Conservation (phyloP, 2,888 invertebrate species). For the Chloroclystis v-ata region DNA sequence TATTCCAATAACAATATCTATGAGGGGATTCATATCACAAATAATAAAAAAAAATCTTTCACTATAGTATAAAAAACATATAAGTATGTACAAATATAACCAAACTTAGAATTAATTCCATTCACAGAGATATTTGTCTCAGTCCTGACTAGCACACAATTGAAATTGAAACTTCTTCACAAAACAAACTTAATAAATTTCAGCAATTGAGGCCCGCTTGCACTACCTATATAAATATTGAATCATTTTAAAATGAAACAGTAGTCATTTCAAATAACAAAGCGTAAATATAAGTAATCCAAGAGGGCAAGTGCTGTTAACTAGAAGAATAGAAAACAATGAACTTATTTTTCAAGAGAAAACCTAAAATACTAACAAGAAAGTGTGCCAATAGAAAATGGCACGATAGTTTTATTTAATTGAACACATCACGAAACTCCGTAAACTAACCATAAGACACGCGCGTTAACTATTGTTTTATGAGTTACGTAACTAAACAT, state of each 20-base stretch:
- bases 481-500: constrained; percentile 9
- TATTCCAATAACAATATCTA: background rate
- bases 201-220: too few species aligned
- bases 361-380: constrained; percentile 10
- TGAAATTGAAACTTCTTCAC: background rate
- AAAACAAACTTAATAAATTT: background rate
- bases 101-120: background rate
- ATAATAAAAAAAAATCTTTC: background rate
- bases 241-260: too few species aligned
- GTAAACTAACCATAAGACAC: constrained; percentile 14
- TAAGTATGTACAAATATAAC: background rate
- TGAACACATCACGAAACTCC: constrained; percentile 21
- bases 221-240: too few species aligned
- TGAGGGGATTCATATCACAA: background rate
- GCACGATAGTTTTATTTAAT: constrained; percentile 18
- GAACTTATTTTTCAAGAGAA: constrained; percentile 7
- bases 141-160: background rate
- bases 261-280: too few species aligned
- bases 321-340: too few species aligned
- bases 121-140: background rate
- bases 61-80: background rate
- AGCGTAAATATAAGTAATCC: too few species aligned
- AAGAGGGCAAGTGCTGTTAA: too few species aligned
- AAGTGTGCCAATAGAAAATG: constrained; percentile 20
- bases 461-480: constrained; percentile 8